A percentile compares a stretch with the other conserved stretches of the same genome.
Conservation (phyloP, 2,797 vertebrate species). For the Artibeus lituratus region DNA sequence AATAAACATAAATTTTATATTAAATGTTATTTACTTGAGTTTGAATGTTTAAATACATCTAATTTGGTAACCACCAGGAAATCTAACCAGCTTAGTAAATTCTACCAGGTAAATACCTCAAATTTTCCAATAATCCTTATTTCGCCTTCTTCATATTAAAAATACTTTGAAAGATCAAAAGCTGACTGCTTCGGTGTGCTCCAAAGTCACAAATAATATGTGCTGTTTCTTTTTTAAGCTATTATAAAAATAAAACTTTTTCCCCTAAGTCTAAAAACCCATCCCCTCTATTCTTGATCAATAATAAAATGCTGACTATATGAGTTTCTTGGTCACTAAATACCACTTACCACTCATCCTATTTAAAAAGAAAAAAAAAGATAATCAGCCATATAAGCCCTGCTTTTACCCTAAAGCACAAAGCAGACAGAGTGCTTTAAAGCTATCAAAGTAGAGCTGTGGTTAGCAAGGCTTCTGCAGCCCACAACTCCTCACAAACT, state of each 20-base stretch:
- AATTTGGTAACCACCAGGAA: conserved; percentile 30
- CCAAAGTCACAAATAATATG: conserved; percentile 56
- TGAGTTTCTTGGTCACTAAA: conserved; percentile 66
- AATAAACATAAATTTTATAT: conserved; percentile 28
- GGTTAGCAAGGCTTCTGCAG: background rate
- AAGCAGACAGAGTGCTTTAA: conserved; percentile 45
- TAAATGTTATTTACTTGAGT: conserved; percentile 15
- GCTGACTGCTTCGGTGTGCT: background rate
- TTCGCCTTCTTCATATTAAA: conserved; percentile 36
- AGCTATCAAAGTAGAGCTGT: conserved; percentile 54
- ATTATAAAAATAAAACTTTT: conserved; percentile 69
- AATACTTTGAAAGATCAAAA: conserved; percentile 35
- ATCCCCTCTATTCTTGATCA: conserved; percentile 61
- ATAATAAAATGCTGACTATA: conserved; percentile 69
- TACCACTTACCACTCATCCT: conserved; percentile 50
- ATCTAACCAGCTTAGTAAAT: conserved; percentile 20
- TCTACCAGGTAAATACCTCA: background rate
- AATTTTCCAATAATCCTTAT: conserved; percentile 9
- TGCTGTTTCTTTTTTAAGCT: conserved; percentile 42
- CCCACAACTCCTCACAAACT: conserved; percentile 24
- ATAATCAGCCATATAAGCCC: background rate
- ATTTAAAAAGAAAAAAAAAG: background rate
- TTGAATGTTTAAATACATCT: conserved; percentile 38
- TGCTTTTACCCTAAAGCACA: conserved; percentile 18
- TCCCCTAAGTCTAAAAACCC: conserved; percentile 60